Evolutionary conservation across 2,888 invertebrate genomes (phyloP).

Genomic region (Noctua janthe): DNA sequence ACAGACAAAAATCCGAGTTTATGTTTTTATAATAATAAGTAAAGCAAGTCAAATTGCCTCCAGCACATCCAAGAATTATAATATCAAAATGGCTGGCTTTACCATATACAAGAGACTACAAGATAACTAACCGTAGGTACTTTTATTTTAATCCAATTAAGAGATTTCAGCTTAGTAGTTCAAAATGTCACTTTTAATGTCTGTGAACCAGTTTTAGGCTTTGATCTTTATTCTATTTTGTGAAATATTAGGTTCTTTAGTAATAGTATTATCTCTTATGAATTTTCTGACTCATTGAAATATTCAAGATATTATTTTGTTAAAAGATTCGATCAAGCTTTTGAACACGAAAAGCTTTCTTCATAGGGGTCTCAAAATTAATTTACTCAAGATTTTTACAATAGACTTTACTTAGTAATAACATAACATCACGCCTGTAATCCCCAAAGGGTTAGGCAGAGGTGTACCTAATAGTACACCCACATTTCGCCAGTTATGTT

Average conservation of each 20-base stretch:
- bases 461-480: too few relatives aligned
- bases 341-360: too few relatives aligned
- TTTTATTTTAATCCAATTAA: slow-evolving; percentile 46
- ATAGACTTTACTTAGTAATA: too few relatives aligned
- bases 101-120: not conserved
- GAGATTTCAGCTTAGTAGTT: slow-evolving; percentile 44
- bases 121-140: not conserved
- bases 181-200: slow-evolving; percentile 52
- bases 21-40: too few relatives aligned
- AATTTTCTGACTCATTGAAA: not conserved
- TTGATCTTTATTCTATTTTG: not conserved
- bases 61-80: not conserved
- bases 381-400: too few relatives aligned
- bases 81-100: not conserved
- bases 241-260: not conserved
- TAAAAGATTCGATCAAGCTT: too few relatives aligned
- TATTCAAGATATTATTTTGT: not conserved
- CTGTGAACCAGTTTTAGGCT: not conserved
- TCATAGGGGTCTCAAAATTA: too few relatives aligned
- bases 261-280: not conserved
- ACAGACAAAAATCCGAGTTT: too few relatives aligned
- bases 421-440: too few relatives aligned
- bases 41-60: not conserved
- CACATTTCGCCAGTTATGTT: too few relatives aligned
- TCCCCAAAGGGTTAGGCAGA: too few relatives aligned